Base-by-base conservation (phyloP, 2,113 vertebrate species). In the Tiliqua scincoides region DNA sequence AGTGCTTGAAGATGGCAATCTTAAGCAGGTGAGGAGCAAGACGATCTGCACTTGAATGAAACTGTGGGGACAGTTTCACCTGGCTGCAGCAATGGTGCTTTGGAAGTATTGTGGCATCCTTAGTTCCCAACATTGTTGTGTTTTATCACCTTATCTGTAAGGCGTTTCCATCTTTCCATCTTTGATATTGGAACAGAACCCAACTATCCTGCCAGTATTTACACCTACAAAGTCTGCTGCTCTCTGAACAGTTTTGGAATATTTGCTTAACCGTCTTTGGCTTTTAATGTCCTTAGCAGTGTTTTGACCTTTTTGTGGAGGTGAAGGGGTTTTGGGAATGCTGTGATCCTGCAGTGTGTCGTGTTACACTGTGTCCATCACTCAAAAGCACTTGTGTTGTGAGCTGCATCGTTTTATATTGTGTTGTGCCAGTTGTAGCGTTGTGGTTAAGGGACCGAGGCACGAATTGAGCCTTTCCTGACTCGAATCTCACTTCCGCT, bases 141-240 rank as follows among this genome's bases (percentile, higher is more conserved):
- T 87, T 68, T 83, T 85, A 85, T 85, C 73, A 37, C 18, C 54
- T 71, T 40, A 77, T 81, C 85, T 74, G 2, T 6, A 67, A 81
- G 78, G 68, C 48, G 61, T 83, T 63, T 30, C 73, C 73, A 83
- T 76, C 52, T 6, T 70, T 87, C 30, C n/a, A n/a, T n/a, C n/a
- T n/a, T n/a, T n/a, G 70, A 3, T 68, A 87, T 43, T 48, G 9
- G 70, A 70, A 77, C 37, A 61, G 35, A 87, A 70, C 8, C 37
- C 30, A 77, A 14, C 8, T 18, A 23, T 35, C 54, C 61, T 15
- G n/a, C 65, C 74, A 71, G 37, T 37, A 70, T 83, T 77, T 35
- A 76, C 21, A 40, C 74, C 86, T 48, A 20, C 21, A n/a, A 3
- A 48, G 3, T 14, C 12, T 18, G 59, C 15, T 4, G 83, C 63